Conservation (phyloP, 2,113 vertebrate genomes). For the Mormyrus lacerda region DNA sequence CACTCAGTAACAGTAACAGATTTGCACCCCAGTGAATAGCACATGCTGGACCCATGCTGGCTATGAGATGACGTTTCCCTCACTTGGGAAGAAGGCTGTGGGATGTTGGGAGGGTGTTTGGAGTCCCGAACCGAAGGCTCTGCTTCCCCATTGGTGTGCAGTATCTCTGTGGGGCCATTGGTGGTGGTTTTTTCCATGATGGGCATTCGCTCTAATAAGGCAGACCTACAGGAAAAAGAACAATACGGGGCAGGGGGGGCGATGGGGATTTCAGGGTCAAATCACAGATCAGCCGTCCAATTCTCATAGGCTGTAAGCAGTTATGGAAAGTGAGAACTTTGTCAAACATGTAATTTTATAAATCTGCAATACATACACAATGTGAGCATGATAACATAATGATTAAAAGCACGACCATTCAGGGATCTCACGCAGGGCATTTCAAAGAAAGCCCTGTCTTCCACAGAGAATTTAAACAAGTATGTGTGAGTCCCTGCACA, state of each 20-base stretch:
- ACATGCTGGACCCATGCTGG: neutral
- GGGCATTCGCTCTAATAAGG: slow-evolving; percentile 95
- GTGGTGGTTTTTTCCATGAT: slow-evolving; percentile 91
- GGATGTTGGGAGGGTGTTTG: slow-evolving; percentile 73
- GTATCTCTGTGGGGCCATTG: slow-evolving; percentile 89
- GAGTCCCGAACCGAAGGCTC: slow-evolving; percentile 78
- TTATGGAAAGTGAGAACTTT: neutral
- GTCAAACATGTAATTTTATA: neutral
- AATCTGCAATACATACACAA: neutral
- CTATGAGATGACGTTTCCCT: slow-evolving; percentile 15
- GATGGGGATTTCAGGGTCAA: neutral
- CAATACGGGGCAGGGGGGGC: neutral
- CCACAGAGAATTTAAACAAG: neutral
- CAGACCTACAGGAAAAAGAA: slow-evolving; percentile 61
- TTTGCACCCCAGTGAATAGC: neutral
- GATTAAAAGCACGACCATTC: neutral
- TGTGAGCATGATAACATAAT: neutral
- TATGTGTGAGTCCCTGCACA: neutral
- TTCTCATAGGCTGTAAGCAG: neutral
- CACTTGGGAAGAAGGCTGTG: slow-evolving; percentile 83
- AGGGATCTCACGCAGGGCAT: neutral
- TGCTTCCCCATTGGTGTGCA: slow-evolving; percentile 90
- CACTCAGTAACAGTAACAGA: neutral
- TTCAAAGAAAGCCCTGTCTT: neutral
- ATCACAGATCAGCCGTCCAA: neutral